Evolutionary conservation across 37 sponge, comb jelly and placozoan species (phyloP).

Genomic region (Amphimedon queenslandica): DNA sequence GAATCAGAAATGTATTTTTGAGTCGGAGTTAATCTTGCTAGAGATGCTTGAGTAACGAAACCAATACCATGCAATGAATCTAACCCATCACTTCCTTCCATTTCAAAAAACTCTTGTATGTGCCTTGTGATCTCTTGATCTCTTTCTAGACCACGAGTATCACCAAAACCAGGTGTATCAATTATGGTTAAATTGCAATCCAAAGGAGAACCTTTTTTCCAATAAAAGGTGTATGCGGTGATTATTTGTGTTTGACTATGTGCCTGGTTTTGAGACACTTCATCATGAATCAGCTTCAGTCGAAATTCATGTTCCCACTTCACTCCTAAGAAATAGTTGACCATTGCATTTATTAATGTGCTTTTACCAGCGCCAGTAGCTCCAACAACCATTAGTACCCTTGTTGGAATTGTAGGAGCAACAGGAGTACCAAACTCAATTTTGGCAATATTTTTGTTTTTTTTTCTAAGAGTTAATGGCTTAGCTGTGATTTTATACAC

Average conservation of each 20-base stretch:
- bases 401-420: slow-evolving; percentile 8
- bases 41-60: slow-evolving; percentile 44
- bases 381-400: slow-evolving; percentile 54
- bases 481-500: background rate
- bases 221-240: slow-evolving; percentile 44
- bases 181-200: slow-evolving; percentile 30
- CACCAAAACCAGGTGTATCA: slow-evolving; percentile 61
- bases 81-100: background rate
- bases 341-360: slow-evolving; percentile 51
- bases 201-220: slow-evolving; percentile 14
- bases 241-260: slow-evolving; percentile 32
- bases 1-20: slow-evolving; percentile 48
- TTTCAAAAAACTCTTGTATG: slow-evolving; percentile 31
- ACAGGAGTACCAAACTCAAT: background rate
- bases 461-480: background rate
- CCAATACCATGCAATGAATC: slow-evolving; percentile 38
- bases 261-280: slow-evolving; percentile 13
- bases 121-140: slow-evolving; percentile 26
- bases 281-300: slow-evolving; percentile 29
- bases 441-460: background rate
- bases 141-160: slow-evolving; percentile 35
- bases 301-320: slow-evolving; percentile 60
- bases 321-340: slow-evolving; percentile 45
- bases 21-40: slow-evolving; percentile 35
- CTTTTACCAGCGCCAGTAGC: slow-evolving; percentile 60